Base-by-base conservation (phyloP, 2,888 invertebrate species). In the Gisinianus flammeolus region DNA sequence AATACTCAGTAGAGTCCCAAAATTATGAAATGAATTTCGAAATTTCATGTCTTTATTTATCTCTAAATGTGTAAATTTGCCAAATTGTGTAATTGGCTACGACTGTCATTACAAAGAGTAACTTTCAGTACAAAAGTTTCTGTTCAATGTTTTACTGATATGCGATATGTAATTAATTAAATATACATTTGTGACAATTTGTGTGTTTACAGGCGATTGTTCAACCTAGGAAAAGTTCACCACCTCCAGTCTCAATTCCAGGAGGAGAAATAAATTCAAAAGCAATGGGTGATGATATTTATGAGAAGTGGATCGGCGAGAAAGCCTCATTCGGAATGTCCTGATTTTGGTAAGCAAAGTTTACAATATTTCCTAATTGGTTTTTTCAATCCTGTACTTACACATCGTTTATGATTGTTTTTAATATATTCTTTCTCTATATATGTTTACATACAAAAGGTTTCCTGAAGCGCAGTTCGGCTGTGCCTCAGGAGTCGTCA, bases 311-410 rank as follows among this genome's bases (percentile, higher is more conserved):
- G 84, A 62, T 35, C 0, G 83, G 82, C 22, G 79, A 91, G 86
- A 92, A 91, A 85, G 96, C 95, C 5, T 94, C 95, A 0, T 95
- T 96, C 87, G 95, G 94, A 16, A 95, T 96, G 95, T 94, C 94
- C 19, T 96, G 96, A 87, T 96, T 96, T 88, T 96, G 96, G 96
- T 67, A 12, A 44, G 52, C 16, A 44, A 44, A 12, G 16, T 12
- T 44, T 12, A 44, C 16, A 44, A 44, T 44, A 44, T 94, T 94
- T 35, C 93, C 93, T 76, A 96, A 96, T 87, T 92, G 93, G 0
- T 88, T 95, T 95, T 1, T 92, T 90, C 16, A 91, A 90, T 72
- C 91, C 91, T 16, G 93, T 2, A 22, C 8, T 28, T 28, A 12
- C 12, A 62, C 12, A 58, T 58, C 22, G 22, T 58, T n/a, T 6